Base-by-base conservation (phyloP, 1,140 invertebrate genomes). In the Drosophila lowei region DNA sequence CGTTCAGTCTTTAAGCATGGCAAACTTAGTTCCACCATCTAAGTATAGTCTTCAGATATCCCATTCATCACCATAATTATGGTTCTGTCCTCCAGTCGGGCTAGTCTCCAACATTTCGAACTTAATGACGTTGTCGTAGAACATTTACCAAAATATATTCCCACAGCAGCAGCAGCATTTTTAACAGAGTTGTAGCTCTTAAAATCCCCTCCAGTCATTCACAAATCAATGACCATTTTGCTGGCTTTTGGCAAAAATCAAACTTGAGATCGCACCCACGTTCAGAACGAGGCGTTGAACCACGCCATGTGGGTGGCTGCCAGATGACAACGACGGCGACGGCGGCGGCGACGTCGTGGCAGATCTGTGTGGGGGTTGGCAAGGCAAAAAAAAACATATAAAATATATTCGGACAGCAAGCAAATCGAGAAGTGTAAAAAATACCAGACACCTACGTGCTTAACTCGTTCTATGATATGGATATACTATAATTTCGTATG, bases 221-320 rank as follows among this genome's bases (percentile, higher is more conserved):
- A 78, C 57, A 86, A 83, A 74, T 77, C 80, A 76, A 84, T 84
- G 79, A 56, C 71, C 79, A 84, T 73, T 81, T 77, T 41, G 63
- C 55, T 73, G 18, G 63, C 68, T 80, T 74, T 78, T 71, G 79
- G 79, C 65, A 79, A 74, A 78, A 88, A 83, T 88, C 78, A 86
- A 88, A 88, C 83, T 88, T 88, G 83, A 88, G 81, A 49, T 60
- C 41, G 48, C 79, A 81, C 83, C 83, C 83, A 88, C 83, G 67
- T 59, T 64, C 66, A 88, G 84, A 88, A 88, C 78, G 84, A 86
- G 83, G 83, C 83, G 83, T 86, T 86, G 84, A 79, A 88, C 84
- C 77, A 77, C 25, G 34, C 59, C 60, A 72, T 59, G 43, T 68
- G 65, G 65, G 65, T 68, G 65, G 63, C 34, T 21, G 34, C 52